Conservation (phyloP, 2,797 vertebrate species). For the Microctenopoma steveboyesi region DNA sequence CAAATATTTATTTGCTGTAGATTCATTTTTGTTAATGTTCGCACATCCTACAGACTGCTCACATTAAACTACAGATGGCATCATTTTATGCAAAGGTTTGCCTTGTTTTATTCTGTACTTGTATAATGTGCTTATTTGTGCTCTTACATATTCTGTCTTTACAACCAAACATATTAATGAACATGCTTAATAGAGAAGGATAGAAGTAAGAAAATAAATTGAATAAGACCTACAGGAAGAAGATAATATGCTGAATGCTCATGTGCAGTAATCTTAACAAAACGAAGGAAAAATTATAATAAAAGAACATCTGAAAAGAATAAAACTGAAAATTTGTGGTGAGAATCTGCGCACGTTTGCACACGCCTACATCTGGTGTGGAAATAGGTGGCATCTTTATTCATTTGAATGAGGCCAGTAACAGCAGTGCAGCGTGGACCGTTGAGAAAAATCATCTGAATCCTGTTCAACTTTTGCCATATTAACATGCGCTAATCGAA, state of each 20-base stretch:
- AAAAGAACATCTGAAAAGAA: not conserved
- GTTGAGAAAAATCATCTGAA: not conserved
- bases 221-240: not conserved
- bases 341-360: not conserved
- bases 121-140: not conserved
- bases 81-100: not conserved
- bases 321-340: not conserved
- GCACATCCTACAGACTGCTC: not conserved
- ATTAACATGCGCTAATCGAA: too few relatives aligned
- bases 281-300: not conserved
- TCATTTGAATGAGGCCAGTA: not conserved
- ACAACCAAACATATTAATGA: not conserved
- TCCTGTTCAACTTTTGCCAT: not conserved
- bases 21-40: constrained; percentile 21
- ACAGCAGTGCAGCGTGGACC: too few relatives aligned
- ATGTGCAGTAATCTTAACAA: constrained; percentile 5
- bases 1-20: constrained; percentile 26
- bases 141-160: not conserved
- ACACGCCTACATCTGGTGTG: not conserved
- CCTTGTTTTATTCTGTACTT: not conserved
- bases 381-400: not conserved
- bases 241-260: constrained; percentile 2
- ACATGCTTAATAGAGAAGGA: not conserved
- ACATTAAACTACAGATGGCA: constrained; percentile 2
- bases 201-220: not conserved